A percentile compares a stretch with the other conserved stretches of the same genome.
These are phyloP conservation scores for Tryphoninae sp. DNA, from an alignment of 2,888 invertebrate genomes.

Conservation along the genomic window DNA sequence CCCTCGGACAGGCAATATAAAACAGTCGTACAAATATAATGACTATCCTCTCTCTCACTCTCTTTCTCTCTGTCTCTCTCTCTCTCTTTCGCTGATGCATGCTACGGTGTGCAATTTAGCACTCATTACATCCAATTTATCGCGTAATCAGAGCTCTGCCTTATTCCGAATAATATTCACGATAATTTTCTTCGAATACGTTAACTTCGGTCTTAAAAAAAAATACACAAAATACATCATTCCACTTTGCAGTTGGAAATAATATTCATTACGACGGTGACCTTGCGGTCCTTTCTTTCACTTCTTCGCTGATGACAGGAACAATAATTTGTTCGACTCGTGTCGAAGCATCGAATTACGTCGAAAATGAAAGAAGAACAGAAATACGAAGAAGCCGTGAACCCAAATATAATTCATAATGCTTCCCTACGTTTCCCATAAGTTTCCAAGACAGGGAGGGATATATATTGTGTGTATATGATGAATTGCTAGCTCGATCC, in stretches of 20 bases:
- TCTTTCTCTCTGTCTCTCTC: not conserved
- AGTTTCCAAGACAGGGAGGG: conserved; percentile 31
- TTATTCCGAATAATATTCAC: conserved; percentile 34
- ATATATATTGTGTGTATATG: conserved; percentile 62
- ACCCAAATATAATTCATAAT: conserved; percentile 8
- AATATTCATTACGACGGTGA: not conserved
- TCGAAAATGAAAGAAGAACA: not conserved
- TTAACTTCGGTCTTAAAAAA: not conserved
- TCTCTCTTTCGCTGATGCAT: conserved; percentile 13
- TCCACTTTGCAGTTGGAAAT: not conserved
- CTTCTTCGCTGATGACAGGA: conserved; percentile 17
- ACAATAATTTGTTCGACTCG: conserved; percentile 9
- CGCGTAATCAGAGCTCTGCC: conserved; percentile 33
- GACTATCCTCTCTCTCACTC: conserved; percentile 14
- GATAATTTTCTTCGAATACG: conserved; percentile 30
- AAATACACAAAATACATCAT: too few species aligned
- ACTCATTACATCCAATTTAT: conserved; percentile 50
- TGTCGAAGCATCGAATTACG: conserved; percentile 15
- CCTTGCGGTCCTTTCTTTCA: conserved; percentile 2
- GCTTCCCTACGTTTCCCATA: conserved; percentile 24
- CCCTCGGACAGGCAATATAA: conserved; percentile 35
- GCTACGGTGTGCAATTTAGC: conserved; percentile 44
- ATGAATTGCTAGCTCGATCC: conserved; percentile 60
- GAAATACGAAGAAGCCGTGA: not conserved
- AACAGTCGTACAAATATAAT: conserved; percentile 36